phyloP scores from a whole-genome alignment of 2,888 invertebrate genomes.

The Neoitamus cyanurus region DNA sequence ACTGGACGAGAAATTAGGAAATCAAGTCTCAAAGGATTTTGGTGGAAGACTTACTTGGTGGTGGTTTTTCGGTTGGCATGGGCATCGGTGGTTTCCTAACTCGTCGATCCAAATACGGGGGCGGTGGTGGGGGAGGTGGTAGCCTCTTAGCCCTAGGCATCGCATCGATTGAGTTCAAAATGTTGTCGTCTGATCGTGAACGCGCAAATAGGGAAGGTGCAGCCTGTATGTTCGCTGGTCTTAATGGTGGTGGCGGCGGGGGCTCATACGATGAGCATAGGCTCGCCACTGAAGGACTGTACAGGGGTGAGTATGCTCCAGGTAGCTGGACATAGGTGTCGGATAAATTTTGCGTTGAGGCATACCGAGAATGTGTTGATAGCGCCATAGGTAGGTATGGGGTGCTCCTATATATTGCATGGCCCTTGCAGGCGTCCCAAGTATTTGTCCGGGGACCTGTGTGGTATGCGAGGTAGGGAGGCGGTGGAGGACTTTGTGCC shows the following conservation, averaged over 20 bases:
- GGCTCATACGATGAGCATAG: conserved; percentile 75
- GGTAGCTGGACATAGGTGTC: conserved; percentile 80
- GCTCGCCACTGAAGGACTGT: conserved; percentile 75
- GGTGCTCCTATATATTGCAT: conserved; percentile 83
- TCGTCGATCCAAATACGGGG: conserved; percentile 64
- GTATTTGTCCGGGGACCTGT: conserved; percentile 61
- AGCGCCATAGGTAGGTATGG: conserved; percentile 79
- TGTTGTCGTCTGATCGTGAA: conserved; percentile 84
- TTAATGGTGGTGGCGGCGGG: conserved; percentile 73
- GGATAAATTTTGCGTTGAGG: conserved; percentile 83
- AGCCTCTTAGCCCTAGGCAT: conserved; percentile 68
- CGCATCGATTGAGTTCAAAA: conserved; percentile 76
- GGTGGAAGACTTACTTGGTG: conserved; percentile 63
- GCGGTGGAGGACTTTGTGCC: conserved; percentile 72
- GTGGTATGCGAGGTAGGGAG: conserved; percentile 70
- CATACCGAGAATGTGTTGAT: conserved; percentile 77
- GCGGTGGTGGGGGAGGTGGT: conserved; percentile 71
- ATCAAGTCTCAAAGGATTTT: neutral
- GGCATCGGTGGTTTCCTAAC: conserved; percentile 68
- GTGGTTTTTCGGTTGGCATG: conserved; percentile 67
- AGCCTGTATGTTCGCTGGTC: conserved; percentile 64
- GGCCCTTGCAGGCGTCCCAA: conserved; percentile 71
- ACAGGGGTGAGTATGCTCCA: conserved; percentile 71
- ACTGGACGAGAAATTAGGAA: conserved; percentile 56
- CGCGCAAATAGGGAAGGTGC: conserved; percentile 70